Percentiles rank a stretch among this genome's conserved stretches.
These are phyloP conservation scores for Prosopocoilus inquinatus DNA, from an alignment of 2,888 invertebrate species.

Conservation along the genomic window DNA sequence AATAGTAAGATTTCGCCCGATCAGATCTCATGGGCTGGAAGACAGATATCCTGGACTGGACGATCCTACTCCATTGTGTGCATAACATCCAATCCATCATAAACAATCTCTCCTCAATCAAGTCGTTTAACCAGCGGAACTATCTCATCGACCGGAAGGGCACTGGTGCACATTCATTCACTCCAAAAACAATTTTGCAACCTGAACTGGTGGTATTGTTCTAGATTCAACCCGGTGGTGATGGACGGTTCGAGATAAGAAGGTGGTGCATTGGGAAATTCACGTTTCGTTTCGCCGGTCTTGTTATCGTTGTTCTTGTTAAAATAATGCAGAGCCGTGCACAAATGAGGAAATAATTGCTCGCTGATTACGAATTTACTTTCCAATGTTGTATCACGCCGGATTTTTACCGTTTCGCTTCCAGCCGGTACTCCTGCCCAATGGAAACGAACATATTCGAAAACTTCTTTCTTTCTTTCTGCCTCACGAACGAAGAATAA, in stretches of 20 bases:
- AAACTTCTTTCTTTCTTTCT: no score
- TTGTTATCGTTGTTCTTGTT: not conserved
- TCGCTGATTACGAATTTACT: no score
- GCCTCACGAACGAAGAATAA: no score
- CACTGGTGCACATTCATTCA: slow-evolving; percentile 13
- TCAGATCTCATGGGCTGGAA: not conserved
- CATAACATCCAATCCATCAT: slow-evolving; percentile 1
- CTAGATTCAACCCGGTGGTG: not conserved
- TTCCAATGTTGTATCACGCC: no score
- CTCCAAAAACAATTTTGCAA: slow-evolving; percentile 11
- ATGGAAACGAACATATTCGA: no score
- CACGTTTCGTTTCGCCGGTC: not conserved
- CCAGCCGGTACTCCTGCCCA: no score
- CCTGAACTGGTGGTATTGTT: not conserved
- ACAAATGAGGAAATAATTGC: slow-evolving; percentile 1
- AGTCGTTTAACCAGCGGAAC: not conserved
- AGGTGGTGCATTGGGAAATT: slow-evolving; percentile 1
- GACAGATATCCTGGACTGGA: no score
- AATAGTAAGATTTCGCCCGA: not conserved
- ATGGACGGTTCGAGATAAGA: not conserved
- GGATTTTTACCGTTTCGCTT: no score
- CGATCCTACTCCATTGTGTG: not conserved
- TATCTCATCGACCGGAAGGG: slow-evolving; percentile 15
- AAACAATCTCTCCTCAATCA: slow-evolving; percentile 10
- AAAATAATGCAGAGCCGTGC: not conserved